Conservation (phyloP, 2,888 invertebrate genomes). For the Drosophila falleni region DNA sequence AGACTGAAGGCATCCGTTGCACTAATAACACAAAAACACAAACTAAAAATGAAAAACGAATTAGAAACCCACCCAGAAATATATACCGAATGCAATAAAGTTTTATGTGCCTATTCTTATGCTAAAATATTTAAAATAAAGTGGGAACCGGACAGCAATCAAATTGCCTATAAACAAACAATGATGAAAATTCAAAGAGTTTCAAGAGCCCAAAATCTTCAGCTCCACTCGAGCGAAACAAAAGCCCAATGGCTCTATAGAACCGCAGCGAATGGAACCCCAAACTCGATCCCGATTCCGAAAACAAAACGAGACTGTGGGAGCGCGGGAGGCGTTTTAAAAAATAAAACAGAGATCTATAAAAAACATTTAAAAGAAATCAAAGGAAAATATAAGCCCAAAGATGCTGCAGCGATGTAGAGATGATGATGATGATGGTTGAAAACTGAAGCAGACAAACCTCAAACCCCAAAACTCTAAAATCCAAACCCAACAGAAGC, state of each 20-base stretch:
- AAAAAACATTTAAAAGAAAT: slow-evolving; percentile 70
- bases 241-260: slow-evolving; percentile 76
- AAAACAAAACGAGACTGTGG: slow-evolving; percentile 58
- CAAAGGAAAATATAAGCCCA: slow-evolving; percentile 59
- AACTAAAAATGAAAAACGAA: neutral
- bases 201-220: slow-evolving; percentile 21
- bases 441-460: slow-evolving; percentile 49
- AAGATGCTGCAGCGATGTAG: slow-evolving; percentile 57
- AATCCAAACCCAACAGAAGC: slow-evolving; percentile 77
- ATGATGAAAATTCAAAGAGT: slow-evolving; percentile 59
- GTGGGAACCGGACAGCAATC: slow-evolving; percentile 38
- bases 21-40: slow-evolving; percentile 20
- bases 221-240: slow-evolving; percentile 59
- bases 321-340: slow-evolving; percentile 76
- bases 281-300: slow-evolving; percentile 10
- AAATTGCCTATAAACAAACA: slow-evolving; percentile 74
- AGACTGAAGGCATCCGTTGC: slow-evolving; percentile 45
- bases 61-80: slow-evolving; percentile 58
- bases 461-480: slow-evolving; percentile 14
- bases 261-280: slow-evolving; percentile 56
- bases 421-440: slow-evolving; percentile 51
- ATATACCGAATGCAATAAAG: slow-evolving; percentile 57
- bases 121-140: slow-evolving; percentile 49
- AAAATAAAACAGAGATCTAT: slow-evolving; percentile 14
- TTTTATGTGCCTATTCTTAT: slow-evolving; percentile 74